Percentiles rank a stretch among this genome's conserved stretches.
Conservation (phyloP, 2,797 vertebrate genomes). For the Pyrrhura leucotis region DNA sequence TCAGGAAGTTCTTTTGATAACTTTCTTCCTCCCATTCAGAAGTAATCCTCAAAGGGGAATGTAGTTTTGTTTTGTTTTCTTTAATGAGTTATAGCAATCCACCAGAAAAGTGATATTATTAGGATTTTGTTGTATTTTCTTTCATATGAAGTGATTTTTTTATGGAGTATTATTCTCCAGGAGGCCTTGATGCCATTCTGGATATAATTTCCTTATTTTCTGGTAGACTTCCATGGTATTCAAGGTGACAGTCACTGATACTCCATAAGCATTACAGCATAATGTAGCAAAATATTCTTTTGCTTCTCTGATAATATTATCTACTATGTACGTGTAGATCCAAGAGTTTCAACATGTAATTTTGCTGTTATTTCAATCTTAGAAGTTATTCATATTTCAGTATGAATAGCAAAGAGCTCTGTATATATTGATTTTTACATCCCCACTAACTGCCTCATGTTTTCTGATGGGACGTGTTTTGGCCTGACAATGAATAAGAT, state of each 20-base stretch:
- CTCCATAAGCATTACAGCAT: neutral
- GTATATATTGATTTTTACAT: neutral
- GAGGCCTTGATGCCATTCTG: neutral
- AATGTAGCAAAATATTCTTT: neutral
- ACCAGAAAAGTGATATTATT: neutral
- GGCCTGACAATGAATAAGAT: neutral
- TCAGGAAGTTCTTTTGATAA: neutral
- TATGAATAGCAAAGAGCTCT: neutral
- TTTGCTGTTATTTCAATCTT: neutral
- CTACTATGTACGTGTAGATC: neutral
- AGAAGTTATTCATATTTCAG: neutral
- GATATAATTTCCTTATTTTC: neutral
- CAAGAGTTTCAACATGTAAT: neutral
- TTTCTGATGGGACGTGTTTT: neutral
- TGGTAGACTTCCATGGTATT: neutral
- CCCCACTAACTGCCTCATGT: neutral
- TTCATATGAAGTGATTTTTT: neutral
- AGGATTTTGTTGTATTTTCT: neutral
- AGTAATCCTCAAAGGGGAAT: neutral
- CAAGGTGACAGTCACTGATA: neutral
- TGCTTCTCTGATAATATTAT: neutral
- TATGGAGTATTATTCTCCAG: neutral
- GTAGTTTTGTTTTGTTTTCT: neutral
- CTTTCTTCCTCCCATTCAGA: conserved; percentile 4
- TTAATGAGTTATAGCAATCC: neutral